phyloP scores from a whole-genome alignment of 1,140 invertebrate genomes.

The Trinorchestia longiramus region DNA sequence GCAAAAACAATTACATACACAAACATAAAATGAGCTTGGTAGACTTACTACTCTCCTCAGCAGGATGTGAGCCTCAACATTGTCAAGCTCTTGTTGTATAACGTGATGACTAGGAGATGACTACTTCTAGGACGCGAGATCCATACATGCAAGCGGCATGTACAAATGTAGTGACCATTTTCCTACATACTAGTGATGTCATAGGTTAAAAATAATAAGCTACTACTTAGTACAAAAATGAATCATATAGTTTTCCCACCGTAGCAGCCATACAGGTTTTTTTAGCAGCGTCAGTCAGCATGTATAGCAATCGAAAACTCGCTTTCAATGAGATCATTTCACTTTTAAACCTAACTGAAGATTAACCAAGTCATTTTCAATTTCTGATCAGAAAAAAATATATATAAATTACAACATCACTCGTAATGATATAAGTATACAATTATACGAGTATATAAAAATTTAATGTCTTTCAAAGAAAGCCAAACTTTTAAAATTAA shows the following conservation, averaged over 20 bases:
- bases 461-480: too few relatives aligned
- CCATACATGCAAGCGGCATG: background rate
- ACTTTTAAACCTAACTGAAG: background rate
- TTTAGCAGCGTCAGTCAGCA: background rate
- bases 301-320: background rate
- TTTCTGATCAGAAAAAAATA: too few relatives aligned
- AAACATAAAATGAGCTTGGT: background rate
- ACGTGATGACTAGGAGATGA: background rate
- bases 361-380: too few relatives aligned
- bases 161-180: background rate
- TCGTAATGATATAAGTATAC: too few relatives aligned
- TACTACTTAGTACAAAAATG: background rate
- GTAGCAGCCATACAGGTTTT: background rate
- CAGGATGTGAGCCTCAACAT: background rate
- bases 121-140: background rate
- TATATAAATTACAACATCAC: too few relatives aligned
- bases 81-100: background rate
- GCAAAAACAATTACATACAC: background rate
- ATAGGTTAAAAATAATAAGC: background rate
- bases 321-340: background rate
- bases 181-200: background rate
- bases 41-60: background rate
- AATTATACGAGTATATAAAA: too few relatives aligned
- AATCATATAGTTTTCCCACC: too few relatives aligned
- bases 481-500: too few relatives aligned